Conservation (phyloP, 1,140 invertebrate species). For the Heliconius himera region DNA sequence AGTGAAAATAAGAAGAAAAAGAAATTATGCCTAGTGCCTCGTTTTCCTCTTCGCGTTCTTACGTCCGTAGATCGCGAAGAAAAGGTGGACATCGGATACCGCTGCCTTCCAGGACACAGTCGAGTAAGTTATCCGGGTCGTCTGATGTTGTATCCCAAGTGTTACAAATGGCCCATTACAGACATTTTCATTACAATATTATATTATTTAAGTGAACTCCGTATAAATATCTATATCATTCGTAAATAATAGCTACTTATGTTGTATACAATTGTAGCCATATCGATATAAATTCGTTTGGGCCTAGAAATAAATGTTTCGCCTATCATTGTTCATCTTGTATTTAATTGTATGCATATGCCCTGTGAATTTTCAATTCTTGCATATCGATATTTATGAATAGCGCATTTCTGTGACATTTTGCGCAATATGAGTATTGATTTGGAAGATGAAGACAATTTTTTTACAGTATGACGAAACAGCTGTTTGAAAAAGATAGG, state of each 20-base stretch:
- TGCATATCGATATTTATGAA: constrained; percentile 51
- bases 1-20: constrained; percentile 78
- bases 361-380: constrained; percentile 49
- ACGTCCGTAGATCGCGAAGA: constrained; percentile 91
- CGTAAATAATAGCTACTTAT: neutral
- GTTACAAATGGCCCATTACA: constrained; percentile 67
- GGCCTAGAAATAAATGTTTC: neutral
- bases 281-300: constrained; percentile 6
- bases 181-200: constrained; percentile 54
- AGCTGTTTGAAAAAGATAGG: constrained; percentile 68
- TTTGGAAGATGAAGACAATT: constrained; percentile 71
- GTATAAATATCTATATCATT: neutral
- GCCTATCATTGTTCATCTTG: constrained; percentile 58
- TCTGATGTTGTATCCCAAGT: constrained; percentile 63
- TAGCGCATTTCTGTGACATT: constrained; percentile 77
- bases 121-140: constrained; percentile 79
- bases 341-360: constrained; percentile 60
- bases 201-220: constrained; percentile 23
- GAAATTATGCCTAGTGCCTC: constrained; percentile 94
- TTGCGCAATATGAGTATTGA: constrained; percentile 80
- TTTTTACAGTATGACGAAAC: constrained; percentile 72
- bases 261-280: neutral
- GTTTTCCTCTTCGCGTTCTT: constrained; percentile 92
- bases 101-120: constrained; percentile 89
- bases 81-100: constrained; percentile 93